phyloP scores from a whole-genome alignment of 1,140 invertebrate species.

The Drosophila setifemur region DNA sequence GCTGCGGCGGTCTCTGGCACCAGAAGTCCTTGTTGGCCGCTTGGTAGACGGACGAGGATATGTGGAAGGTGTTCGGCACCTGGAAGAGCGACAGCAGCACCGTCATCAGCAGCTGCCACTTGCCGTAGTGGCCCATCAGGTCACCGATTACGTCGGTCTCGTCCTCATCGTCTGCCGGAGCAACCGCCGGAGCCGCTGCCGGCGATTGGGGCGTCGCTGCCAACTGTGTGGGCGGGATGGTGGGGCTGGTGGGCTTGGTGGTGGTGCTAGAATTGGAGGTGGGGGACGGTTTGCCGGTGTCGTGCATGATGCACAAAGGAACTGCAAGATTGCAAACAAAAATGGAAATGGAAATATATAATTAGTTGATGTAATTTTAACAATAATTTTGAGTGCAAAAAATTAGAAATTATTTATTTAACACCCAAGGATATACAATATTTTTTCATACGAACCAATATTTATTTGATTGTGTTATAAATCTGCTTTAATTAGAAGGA shows the following conservation, averaged over 20 bases:
- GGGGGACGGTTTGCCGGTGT: conserved; percentile 70
- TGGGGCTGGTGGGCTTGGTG: conserved; percentile 16
- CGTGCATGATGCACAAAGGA: conserved; percentile 77
- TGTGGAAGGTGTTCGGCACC: conserved; percentile 90
- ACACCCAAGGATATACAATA: too few species aligned
- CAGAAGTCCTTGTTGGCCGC: conserved; percentile 85
- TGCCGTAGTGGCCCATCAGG: conserved; percentile 88
- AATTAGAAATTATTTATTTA: too few species aligned
- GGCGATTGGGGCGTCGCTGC: conserved; percentile 36
- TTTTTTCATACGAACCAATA: too few species aligned
- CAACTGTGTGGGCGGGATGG: conserved; percentile 56
- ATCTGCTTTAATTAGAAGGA: too few species aligned
- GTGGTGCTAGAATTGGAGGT: conserved; percentile 42
- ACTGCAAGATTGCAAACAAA: conserved; percentile 47
- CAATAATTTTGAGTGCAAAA: too few species aligned
- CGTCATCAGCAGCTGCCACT: conserved; percentile 89
- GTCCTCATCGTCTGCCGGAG: conserved; percentile 82
- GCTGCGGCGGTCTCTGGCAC: conserved; percentile 85
- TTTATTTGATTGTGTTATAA: too few species aligned
- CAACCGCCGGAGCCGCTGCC: conserved; percentile 24
- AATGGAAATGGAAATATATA: not conserved
- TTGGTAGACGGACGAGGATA: conserved; percentile 87
- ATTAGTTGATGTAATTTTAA: too few species aligned
- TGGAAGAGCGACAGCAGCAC: conserved; percentile 88
- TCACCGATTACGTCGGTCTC: conserved; percentile 86